Evolutionary conservation across 30 jellyfish, hydroid and myxozoan species (phyloP).

Genomic region (Hydractinia echinata): DNA sequence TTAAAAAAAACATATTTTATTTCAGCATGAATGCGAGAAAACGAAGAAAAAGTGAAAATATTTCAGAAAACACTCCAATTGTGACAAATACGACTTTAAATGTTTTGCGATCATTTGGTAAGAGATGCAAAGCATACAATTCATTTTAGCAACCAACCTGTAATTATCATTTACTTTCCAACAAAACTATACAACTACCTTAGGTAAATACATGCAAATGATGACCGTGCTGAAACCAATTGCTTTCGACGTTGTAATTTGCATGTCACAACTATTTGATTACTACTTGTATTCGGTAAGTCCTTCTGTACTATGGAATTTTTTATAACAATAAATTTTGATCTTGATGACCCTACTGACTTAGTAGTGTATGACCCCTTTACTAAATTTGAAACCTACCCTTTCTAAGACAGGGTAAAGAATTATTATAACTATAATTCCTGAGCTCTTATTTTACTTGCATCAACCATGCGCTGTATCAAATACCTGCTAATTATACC

Average conservation of each 20-base stretch:
- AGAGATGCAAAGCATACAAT: neutral
- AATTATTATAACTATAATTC: no score
- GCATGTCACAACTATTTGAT: conserved; percentile 92
- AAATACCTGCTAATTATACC: no score
- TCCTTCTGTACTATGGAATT: neutral
- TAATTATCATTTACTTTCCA: neutral
- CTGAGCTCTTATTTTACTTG: no score
- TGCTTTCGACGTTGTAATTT: conserved; percentile 86
- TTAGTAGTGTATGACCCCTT: no score
- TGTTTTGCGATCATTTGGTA: conserved; percentile 92
- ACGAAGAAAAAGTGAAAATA: conserved; percentile 22
- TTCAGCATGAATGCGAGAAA: neutral
- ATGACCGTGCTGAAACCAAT: conserved; percentile 89
- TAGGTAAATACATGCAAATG: conserved; percentile 95
- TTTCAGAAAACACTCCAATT: conserved; percentile 62
- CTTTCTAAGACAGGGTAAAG: no score
- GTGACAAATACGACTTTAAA: conserved; percentile 78
- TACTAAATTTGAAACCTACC: no score
- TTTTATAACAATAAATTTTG: neutral
- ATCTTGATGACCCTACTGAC: neutral
- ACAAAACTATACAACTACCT: neutral
- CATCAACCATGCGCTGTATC: no score
- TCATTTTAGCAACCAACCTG: neutral
- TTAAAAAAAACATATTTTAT: neutral
- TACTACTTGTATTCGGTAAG: conserved; percentile 78